A percentile compares a stretch with the other conserved stretches of the same genome.
Conservation (phyloP, 92 coral and sea anemone genomes). For the Phymanthus crucifer region DNA sequence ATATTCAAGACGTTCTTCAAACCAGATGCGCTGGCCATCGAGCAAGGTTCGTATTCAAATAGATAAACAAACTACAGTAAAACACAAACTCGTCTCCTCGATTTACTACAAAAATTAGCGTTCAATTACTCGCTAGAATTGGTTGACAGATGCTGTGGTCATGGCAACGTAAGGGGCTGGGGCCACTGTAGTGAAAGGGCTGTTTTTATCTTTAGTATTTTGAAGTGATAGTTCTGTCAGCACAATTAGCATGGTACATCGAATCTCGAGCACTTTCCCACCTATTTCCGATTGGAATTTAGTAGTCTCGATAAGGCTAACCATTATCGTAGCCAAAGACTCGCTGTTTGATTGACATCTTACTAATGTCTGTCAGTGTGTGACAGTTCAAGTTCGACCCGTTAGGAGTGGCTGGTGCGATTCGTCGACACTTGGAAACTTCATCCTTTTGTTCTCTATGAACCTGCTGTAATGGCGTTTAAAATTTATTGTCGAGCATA, state of each 20-base stretch:
- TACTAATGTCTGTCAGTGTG: slow-evolving; percentile 33
- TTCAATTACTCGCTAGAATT: background rate
- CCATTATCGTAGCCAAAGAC: slow-evolving; percentile 20
- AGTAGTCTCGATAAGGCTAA: slow-evolving; percentile 36
- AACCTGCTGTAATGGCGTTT: background rate
- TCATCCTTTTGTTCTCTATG: background rate
- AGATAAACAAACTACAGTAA: background rate
- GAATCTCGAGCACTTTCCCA: slow-evolving; percentile 31
- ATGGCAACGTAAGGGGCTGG: background rate
- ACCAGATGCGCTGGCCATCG: background rate
- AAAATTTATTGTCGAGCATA: background rate
- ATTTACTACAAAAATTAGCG: background rate
- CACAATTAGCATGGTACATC: slow-evolving; percentile 37
- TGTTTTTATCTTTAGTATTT: slow-evolving; percentile 14
- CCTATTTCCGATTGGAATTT: slow-evolving; percentile 43
- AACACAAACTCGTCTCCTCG: background rate
- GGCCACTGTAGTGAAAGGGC: slow-evolving; percentile 1
- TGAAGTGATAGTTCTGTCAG: slow-evolving; percentile 29
- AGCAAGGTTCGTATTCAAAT: background rate
- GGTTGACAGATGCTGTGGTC: slow-evolving; percentile 2
- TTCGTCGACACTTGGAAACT: background rate
- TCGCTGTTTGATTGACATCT: slow-evolving; percentile 23
- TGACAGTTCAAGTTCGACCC: slow-evolving; percentile 21
- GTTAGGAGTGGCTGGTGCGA: slow-evolving; percentile 18
- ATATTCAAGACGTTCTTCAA: background rate